Evolutionary conservation across 2,113 vertebrate species (phyloP).

Genomic region (Callithrix jacchus): DNA sequence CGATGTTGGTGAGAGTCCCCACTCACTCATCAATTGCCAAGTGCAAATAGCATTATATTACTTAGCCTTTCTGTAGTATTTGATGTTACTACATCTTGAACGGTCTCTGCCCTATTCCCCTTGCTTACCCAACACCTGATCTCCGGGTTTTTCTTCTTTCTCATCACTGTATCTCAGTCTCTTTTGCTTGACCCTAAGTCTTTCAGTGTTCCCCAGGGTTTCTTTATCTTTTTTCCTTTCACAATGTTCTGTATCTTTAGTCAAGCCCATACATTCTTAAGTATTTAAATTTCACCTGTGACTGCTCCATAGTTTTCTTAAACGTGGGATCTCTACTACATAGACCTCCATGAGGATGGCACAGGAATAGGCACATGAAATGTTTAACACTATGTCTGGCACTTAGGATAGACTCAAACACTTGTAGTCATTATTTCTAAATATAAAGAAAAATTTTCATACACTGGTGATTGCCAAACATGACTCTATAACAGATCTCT

Average conservation of each 20-base stretch:
- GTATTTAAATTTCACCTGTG: background rate
- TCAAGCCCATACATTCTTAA: background rate
- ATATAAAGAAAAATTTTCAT: background rate
- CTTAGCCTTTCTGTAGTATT: background rate
- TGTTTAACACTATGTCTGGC: background rate
- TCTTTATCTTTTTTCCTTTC: background rate
- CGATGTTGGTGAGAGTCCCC: background rate
- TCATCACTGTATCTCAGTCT: background rate
- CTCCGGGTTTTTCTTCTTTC: background rate
- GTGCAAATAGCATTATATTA: background rate
- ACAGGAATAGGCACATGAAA: background rate
- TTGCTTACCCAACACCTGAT: background rate
- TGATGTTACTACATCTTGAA: background rate
- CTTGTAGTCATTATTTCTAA: background rate
- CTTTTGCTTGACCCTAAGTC: background rate
- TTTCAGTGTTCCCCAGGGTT: background rate
- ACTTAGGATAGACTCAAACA: background rate
- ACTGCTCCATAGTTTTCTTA: background rate
- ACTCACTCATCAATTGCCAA: too few relatives aligned
- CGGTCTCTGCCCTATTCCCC: too few relatives aligned
- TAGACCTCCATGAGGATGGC: background rate
- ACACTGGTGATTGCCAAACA: background rate
- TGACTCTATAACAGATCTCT: background rate
- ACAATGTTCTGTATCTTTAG: background rate
- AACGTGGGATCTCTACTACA: background rate